A percentile compares a stretch with the other conserved stretches of the same genome.
Conservation (phyloP, 2,113 vertebrate species). For the Halcyon senegalensis region DNA sequence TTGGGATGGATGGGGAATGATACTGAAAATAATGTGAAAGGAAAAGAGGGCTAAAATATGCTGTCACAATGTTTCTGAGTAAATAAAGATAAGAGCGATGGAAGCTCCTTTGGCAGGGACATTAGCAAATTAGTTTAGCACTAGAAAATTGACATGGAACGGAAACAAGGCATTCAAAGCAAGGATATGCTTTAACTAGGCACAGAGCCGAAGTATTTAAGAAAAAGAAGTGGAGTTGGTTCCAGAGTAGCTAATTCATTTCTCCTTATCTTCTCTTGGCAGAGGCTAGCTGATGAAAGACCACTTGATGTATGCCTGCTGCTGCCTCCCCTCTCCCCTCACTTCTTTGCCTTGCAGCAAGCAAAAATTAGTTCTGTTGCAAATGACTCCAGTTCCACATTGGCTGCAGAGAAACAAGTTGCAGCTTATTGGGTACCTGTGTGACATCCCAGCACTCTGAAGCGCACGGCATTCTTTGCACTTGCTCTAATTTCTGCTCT, state of each 20-base stretch:
- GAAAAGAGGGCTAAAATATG: neutral
- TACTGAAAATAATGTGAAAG: neutral
- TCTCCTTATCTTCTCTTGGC: slow-evolving; percentile 66
- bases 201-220: slow-evolving; percentile 27
- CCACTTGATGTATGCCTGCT: slow-evolving; percentile 34
- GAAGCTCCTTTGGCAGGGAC: slow-evolving; percentile 25
- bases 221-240: slow-evolving; percentile 25
- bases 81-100: slow-evolving; percentile 33
- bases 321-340: slow-evolving; percentile 6
- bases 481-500: neutral
- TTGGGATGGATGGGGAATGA: neutral
- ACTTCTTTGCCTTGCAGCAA: neutral
- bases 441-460: neutral
- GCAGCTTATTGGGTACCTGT: neutral
- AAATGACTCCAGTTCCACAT: neutral
- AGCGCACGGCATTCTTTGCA: neutral
- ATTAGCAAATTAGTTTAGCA: slow-evolving; percentile 39
- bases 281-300: slow-evolving; percentile 25
- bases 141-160: slow-evolving; percentile 35
- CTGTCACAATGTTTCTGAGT: slow-evolving; percentile 32
- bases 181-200: slow-evolving; percentile 29
- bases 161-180: slow-evolving; percentile 43
- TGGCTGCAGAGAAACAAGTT: neutral
- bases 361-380: neutral
- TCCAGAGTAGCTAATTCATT: slow-evolving; percentile 62